A percentile compares a stretch with the other conserved stretches of the same genome.
These are phyloP conservation scores for Caenorhabditis brenneri DNA, from an alignment of 1,140 invertebrate genomes.

Conservation along the genomic window DNA sequence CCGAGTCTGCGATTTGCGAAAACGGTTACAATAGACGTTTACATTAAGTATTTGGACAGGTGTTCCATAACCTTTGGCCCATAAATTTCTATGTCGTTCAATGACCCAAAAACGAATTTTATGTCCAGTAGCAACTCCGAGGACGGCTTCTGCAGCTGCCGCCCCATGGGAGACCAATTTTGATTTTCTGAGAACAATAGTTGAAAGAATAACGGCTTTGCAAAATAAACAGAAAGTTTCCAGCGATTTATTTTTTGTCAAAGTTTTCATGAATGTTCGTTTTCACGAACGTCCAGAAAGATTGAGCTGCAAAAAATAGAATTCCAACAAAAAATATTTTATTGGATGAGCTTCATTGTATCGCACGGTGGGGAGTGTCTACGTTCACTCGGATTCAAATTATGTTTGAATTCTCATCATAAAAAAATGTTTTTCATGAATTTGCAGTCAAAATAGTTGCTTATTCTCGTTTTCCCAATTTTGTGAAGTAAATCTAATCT, in stretches of 20 bases:
- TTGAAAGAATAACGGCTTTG: not conserved
- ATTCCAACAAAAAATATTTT: not conserved
- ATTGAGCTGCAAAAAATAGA: not conserved
- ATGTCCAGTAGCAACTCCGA: not conserved
- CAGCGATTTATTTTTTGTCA: not conserved
- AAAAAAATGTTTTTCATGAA: not conserved
- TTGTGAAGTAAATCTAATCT: too few species aligned
- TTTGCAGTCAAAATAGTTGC: too few species aligned
- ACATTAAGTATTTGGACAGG: too few species aligned
- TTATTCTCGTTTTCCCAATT: too few species aligned
- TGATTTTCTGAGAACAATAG: slow-evolving; percentile 11
- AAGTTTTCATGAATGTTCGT: not conserved
- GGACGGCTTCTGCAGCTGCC: not conserved
- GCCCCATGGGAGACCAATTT: slow-evolving; percentile 19
- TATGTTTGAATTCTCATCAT: too few species aligned
- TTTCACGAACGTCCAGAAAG: not conserved
- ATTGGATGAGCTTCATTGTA: not conserved
- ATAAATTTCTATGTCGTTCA: too few species aligned
- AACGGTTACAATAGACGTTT: too few species aligned
- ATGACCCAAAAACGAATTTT: not conserved
- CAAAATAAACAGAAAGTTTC: not conserved
- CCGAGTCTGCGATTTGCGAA: too few species aligned
- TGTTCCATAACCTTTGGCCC: too few species aligned
- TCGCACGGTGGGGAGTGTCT: not conserved
- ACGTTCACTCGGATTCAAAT: too few species aligned